Conservation (phyloP, 1,140 invertebrate genomes). For the Drosophila kohkoa region DNA sequence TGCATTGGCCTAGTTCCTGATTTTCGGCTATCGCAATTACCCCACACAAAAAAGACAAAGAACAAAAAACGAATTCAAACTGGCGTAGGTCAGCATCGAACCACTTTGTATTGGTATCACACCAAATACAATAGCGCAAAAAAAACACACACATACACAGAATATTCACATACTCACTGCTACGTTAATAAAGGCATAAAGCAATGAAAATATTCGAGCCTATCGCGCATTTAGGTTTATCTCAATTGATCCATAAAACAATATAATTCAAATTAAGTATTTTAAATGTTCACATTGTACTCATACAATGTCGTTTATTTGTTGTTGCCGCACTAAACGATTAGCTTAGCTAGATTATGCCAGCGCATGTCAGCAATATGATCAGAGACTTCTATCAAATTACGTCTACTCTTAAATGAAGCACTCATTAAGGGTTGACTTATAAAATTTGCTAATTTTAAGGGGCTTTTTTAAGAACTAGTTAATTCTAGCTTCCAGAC, state of each 20-base stretch:
- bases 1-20: conserved; percentile 45
- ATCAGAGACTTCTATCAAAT: background rate
- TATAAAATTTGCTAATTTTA: too few species aligned
- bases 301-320: conserved; percentile 13
- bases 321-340: conserved; percentile 6
- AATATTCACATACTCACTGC: background rate
- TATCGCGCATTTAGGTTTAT: conserved; percentile 39
- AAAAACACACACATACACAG: background rate
- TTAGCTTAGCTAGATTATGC: conserved; percentile 32
- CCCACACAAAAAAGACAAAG: conserved; percentile 7
- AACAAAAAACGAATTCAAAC: conserved; percentile 32
- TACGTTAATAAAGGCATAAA: conserved; percentile 29
- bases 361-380: background rate
- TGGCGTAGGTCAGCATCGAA: conserved; percentile 73
- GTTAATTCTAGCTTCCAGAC: too few species aligned
- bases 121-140: background rate
- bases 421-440: background rate
- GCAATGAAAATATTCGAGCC: conserved; percentile 20
- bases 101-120: conserved; percentile 40
- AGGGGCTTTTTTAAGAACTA: too few species aligned
- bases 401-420: background rate
- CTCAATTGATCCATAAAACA: conserved; percentile 31
- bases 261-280: conserved; percentile 21
- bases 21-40: conserved; percentile 15
- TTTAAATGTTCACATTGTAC: conserved; percentile 29